Conservation (phyloP, 2,113 vertebrate species). For the Tetrax tetrax region DNA sequence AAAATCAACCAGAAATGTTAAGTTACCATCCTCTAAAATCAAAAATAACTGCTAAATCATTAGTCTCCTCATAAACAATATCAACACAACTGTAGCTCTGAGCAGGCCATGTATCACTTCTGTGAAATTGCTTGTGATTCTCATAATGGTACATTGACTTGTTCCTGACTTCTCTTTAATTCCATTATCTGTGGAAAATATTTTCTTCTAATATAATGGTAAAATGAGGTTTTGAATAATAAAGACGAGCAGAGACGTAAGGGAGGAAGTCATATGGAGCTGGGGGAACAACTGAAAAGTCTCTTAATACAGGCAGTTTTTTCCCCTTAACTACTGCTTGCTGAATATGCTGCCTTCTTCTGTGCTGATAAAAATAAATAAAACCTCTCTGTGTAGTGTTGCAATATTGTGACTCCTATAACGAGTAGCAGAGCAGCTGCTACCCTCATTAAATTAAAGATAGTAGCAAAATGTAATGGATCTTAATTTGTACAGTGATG, state of each 20-base stretch:
- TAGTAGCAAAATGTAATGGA: constrained; percentile 43
- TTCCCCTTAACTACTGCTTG: constrained; percentile 12
- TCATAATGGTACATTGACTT: constrained; percentile 65
- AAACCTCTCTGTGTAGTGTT: background rate
- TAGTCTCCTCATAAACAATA: background rate
- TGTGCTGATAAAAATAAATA: constrained; percentile 3
- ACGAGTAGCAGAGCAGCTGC: constrained; percentile 33
- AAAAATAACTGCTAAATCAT: background rate
- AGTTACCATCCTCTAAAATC: background rate
- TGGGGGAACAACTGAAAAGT: constrained; percentile 15
- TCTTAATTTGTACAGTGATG: constrained; percentile 49
- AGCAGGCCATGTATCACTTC: background rate
- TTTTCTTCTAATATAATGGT: constrained; percentile 39
- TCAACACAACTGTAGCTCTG: background rate
- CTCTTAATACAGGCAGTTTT: background rate
- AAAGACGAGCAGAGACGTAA: constrained; percentile 15
- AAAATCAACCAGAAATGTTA: background rate
- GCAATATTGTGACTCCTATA: background rate
- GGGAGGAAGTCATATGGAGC: background rate
- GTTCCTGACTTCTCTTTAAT: constrained; percentile 8
- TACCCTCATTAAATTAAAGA: constrained; percentile 54
- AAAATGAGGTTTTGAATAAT: constrained; percentile 61
- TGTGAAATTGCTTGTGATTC: background rate
- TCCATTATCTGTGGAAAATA: constrained; percentile 40
- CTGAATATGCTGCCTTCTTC: background rate